Conservation (phyloP, 2,888 invertebrate genomes). For the Drosophila demipolita region DNA sequence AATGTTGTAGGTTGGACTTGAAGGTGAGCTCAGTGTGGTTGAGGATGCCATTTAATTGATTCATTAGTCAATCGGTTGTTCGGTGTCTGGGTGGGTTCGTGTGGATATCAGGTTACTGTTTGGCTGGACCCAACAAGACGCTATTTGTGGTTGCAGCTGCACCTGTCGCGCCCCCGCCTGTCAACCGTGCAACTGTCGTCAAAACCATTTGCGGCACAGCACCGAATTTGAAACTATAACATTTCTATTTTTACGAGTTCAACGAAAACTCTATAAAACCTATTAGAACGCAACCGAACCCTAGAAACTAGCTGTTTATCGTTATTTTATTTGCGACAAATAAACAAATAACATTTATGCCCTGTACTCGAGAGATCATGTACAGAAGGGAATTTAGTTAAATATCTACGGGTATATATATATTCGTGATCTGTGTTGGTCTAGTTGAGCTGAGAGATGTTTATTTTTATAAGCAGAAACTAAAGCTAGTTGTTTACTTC, state of each 20-base stretch:
- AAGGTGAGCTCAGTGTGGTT: conserved; percentile 14
- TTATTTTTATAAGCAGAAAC: background rate
- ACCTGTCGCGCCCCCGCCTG: conserved; percentile 59
- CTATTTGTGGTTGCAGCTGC: conserved; percentile 36
- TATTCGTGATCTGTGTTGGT: background rate
- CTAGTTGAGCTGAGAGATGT: background rate
- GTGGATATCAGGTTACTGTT: conserved; percentile 44
- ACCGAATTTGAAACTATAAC: conserved; percentile 67
- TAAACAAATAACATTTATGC: conserved; percentile 65
- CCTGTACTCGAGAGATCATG: background rate
- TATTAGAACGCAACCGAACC: conserved; percentile 32
- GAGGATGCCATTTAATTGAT: conserved; percentile 66
- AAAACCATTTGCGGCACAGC: conserved; percentile 66
- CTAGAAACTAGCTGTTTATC: conserved; percentile 36
- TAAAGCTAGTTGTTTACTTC: background rate
- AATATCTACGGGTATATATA: background rate
- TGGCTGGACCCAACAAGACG: conserved; percentile 47
- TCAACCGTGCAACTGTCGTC: conserved; percentile 61
- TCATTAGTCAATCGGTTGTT: conserved; percentile 65
- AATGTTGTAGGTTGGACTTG: conserved; percentile 29
- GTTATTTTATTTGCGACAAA: conserved; percentile 75
- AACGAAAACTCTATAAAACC: conserved; percentile 61
- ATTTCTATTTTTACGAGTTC: conserved; percentile 78
- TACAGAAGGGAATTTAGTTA: background rate
- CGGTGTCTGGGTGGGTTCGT: conserved; percentile 29